Conservation (phyloP, 2,888 invertebrate species). For the Chrysotoxum bicinctum region DNA sequence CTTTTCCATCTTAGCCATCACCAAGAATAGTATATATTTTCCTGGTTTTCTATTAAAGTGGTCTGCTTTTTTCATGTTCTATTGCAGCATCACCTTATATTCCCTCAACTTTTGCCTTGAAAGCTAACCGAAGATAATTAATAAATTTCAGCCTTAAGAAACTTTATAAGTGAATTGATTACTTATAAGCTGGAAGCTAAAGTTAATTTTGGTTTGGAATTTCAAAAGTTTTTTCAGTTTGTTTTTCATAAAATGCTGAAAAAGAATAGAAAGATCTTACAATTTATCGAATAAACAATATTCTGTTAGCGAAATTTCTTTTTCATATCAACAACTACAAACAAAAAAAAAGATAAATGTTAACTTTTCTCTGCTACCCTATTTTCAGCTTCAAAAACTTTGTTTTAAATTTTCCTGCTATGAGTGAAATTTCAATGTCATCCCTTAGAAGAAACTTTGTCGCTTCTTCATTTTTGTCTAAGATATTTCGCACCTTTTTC, state of each 20-base stretch:
- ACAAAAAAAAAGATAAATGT: neutral
- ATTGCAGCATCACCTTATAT: too few relatives aligned
- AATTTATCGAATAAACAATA: neutral
- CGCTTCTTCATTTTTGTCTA: neutral
- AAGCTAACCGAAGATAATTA: neutral
- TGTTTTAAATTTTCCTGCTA: neutral
- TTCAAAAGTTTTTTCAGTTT: neutral
- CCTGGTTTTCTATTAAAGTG: too few relatives aligned
- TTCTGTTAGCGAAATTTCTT: neutral
- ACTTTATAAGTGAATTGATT: neutral
- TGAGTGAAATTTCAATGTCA: conserved; percentile 1
- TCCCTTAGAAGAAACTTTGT: neutral
- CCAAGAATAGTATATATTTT: too few relatives aligned
- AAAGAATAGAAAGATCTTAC: neutral
- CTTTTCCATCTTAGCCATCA: too few relatives aligned
- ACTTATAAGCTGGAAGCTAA: neutral
- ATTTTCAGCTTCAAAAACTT: conserved; percentile 17
- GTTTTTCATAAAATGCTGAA: neutral
- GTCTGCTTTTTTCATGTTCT: too few relatives aligned
- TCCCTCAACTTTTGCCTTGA: neutral
- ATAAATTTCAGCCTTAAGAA: neutral
- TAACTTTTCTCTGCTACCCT: neutral
- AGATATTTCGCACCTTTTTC: conserved; percentile 17
- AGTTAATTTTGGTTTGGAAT: conserved; percentile 8
- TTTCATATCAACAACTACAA: neutral